Evolutionary conservation across 2,113 vertebrate species (phyloP).

Genomic region (Chlamydotis undulata): DNA sequence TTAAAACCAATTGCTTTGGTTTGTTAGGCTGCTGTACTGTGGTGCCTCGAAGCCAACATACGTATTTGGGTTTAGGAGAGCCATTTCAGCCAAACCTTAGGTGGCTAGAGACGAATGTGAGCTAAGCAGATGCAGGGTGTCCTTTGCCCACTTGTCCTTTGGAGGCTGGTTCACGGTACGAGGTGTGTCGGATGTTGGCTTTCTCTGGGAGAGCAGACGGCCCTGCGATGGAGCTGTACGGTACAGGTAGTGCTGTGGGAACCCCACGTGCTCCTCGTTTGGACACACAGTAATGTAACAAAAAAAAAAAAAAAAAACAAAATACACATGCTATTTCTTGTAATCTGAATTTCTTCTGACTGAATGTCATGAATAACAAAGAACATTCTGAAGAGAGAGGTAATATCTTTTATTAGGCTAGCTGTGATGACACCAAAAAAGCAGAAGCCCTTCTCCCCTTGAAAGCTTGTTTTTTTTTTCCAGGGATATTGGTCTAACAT

Average conservation of each 20-base stretch:
- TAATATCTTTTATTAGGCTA: neutral
- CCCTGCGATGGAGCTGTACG: neutral
- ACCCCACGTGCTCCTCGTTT: neutral
- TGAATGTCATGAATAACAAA: neutral
- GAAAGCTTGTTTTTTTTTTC: neutral
- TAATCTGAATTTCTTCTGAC: neutral
- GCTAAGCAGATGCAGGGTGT: slow-evolving; percentile 9
- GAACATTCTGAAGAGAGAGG: neutral
- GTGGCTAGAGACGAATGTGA: slow-evolving; percentile 23
- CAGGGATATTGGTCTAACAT: neutral
- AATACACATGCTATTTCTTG: neutral
- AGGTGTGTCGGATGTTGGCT: neutral
- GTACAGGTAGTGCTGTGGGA: neutral
- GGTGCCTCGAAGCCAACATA: slow-evolving; percentile 45
- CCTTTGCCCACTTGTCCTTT: neutral
- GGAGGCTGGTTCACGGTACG: neutral
- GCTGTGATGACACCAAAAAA: neutral
- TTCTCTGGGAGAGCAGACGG: neutral
- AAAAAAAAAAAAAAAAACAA: neutral
- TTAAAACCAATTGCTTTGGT: slow-evolving; percentile 67
- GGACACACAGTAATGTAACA: neutral
- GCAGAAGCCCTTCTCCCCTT: neutral
- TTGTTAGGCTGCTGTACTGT: slow-evolving; percentile 47
- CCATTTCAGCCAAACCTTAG: slow-evolving; percentile 24
- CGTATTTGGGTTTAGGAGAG: slow-evolving; percentile 22